Percentiles rank a stretch among this genome's conserved stretches.
phyloP scores from a whole-genome alignment of 2,113 vertebrate species.

The Coptodon bakossiorum region DNA sequence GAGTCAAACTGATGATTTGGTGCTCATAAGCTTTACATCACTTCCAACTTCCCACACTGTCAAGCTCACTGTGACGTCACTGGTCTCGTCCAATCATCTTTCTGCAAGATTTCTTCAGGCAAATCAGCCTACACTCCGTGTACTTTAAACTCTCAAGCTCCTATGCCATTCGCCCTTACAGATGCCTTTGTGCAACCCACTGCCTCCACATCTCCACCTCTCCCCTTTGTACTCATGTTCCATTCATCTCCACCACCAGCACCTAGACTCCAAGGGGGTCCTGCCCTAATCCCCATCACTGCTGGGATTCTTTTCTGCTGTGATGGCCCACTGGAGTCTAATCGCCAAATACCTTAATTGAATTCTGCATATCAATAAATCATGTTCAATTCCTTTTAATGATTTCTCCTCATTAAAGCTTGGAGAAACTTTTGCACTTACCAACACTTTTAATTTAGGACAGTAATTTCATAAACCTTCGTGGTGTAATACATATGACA shows the following conservation, averaged over 20 bases:
- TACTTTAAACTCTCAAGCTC: neutral
- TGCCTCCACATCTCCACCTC: neutral
- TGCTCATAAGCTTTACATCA: neutral
- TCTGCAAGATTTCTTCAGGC: neutral
- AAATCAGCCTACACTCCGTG: neutral
- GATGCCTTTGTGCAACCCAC: neutral
- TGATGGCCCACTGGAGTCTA: neutral
- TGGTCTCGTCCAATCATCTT: neutral
- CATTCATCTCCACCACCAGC: neutral
- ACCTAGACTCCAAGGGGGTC: neutral
- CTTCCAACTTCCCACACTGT: neutral
- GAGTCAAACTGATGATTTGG: too few relatives aligned
- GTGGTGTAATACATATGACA: neutral
- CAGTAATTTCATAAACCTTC: neutral
- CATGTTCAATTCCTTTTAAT: neutral
- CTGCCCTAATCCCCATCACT: neutral
- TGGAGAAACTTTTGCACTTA: neutral
- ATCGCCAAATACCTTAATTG: neutral
- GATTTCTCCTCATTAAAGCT: neutral
- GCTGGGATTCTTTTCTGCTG: neutral
- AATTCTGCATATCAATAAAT: neutral
- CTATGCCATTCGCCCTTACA: neutral
- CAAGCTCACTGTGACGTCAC: neutral
- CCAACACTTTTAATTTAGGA: neutral
- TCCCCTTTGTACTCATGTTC: neutral